Evolutionary conservation across 2,113 vertebrate species (phyloP).

Genomic region (Cinclus mexicanus): DNA sequence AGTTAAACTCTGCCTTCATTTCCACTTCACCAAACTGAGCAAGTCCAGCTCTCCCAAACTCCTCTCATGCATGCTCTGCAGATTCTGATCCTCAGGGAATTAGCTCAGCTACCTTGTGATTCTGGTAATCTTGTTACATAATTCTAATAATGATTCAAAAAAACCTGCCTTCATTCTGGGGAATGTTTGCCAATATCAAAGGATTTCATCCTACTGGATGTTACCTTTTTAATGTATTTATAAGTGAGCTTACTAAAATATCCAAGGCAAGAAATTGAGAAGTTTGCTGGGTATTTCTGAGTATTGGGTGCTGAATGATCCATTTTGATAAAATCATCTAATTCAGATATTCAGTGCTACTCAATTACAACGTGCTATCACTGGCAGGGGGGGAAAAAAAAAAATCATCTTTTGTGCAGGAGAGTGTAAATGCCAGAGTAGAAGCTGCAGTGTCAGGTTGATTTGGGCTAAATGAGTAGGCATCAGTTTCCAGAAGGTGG

Average conservation of each 20-base stretch:
- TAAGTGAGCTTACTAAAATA: not conserved
- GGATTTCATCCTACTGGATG: not conserved
- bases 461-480: not conserved
- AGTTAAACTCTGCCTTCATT: not conserved
- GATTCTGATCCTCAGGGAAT: not conserved
- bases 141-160: not conserved
- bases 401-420: not conserved
- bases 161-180: not conserved
- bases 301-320: not conserved
- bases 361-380: not conserved
- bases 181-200: not conserved
- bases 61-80: not conserved
- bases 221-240: not conserved
- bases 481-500: slow-evolving; percentile 70
- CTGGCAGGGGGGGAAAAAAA: not conserved
- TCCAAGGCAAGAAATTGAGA: not conserved
- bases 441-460: not conserved
- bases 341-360: not conserved
- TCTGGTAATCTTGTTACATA: not conserved
- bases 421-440: not conserved
- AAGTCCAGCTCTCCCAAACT: not conserved
- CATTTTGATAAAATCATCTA: not conserved
- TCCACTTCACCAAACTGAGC: not conserved
- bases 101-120: not conserved
- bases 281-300: not conserved